phyloP scores from a whole-genome alignment of 2,888 invertebrate species.

The Drosophila ochracea region DNA sequence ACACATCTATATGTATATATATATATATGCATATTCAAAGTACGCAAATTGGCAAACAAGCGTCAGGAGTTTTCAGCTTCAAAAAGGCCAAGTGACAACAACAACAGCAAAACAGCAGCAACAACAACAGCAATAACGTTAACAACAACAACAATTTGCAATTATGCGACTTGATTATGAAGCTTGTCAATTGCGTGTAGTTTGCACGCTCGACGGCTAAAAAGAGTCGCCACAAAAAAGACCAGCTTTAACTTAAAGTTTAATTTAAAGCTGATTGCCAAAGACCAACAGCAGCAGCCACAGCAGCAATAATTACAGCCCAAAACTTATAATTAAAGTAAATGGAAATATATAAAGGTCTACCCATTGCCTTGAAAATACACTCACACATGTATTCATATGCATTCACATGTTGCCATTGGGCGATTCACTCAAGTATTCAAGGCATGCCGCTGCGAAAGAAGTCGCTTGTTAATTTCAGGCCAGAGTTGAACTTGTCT shows the following conservation, averaged over 20 bases:
- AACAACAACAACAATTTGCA: constrained; percentile 50
- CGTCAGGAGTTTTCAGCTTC: constrained; percentile 24
- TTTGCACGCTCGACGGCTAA: constrained; percentile 55
- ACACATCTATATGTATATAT: not conserved
- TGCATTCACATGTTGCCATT: constrained; percentile 44
- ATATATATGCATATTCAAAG: constrained; percentile 60
- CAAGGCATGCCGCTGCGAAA: constrained; percentile 51
- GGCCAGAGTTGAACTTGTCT: not conserved
- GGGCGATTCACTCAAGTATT: constrained; percentile 25
- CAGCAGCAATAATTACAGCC: constrained; percentile 19
- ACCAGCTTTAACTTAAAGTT: not conserved
- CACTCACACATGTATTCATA: constrained; percentile 12
- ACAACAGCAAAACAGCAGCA: constrained; percentile 3
- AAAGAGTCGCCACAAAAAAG: constrained; percentile 27
- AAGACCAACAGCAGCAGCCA: constrained; percentile 30
- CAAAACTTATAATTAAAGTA: constrained; percentile 53
- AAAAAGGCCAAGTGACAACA: constrained; percentile 14
- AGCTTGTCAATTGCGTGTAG: constrained; percentile 64
- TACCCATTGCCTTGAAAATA: not conserved
- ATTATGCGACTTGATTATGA: constrained; percentile 68
- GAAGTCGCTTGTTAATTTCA: constrained; percentile 6
- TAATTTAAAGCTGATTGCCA: constrained; percentile 31
- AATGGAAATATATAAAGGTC: constrained; percentile 43
- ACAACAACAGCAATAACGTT: not conserved
- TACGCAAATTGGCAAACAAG: constrained; percentile 75